Evolutionary conservation across 2,797 vertebrate genomes (phyloP).

Genomic region (Scolopax rusticola): DNA sequence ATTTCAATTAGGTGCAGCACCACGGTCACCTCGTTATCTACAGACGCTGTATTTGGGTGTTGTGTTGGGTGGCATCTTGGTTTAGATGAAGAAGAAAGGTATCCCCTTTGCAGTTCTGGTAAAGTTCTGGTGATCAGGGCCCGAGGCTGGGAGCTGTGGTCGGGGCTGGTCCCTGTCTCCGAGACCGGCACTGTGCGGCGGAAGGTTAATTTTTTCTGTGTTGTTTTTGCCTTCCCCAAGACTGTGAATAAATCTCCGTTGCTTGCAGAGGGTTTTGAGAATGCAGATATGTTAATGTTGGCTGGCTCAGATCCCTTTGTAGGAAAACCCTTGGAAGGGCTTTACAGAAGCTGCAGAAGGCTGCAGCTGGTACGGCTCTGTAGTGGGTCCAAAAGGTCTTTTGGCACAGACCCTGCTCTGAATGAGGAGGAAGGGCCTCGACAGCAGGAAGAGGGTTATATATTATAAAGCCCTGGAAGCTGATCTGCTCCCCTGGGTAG

Average conservation of each 20-base stretch:
- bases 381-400: not conserved
- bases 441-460: not conserved
- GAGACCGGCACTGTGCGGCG: not conserved
- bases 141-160: not conserved
- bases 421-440: not conserved
- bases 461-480: not conserved
- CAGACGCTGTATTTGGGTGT: fast-evolving
- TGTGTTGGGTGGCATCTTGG: not conserved
- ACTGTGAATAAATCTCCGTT: not conserved
- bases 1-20: not conserved
- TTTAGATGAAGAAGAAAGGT: not conserved
- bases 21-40: not conserved
- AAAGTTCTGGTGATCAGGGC: not conserved
- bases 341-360: not conserved
- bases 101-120: not conserved
- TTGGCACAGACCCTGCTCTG: not conserved
- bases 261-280: not conserved
- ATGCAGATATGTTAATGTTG: not conserved
- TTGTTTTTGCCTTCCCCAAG: not conserved
- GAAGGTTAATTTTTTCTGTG: not conserved
- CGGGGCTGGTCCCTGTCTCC: not conserved
- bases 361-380: not conserved
- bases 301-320: not conserved
- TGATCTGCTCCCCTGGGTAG: not conserved
- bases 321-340: not conserved